phyloP scores from a whole-genome alignment of 1,140 invertebrate genomes.

The Theocolax elegans region DNA sequence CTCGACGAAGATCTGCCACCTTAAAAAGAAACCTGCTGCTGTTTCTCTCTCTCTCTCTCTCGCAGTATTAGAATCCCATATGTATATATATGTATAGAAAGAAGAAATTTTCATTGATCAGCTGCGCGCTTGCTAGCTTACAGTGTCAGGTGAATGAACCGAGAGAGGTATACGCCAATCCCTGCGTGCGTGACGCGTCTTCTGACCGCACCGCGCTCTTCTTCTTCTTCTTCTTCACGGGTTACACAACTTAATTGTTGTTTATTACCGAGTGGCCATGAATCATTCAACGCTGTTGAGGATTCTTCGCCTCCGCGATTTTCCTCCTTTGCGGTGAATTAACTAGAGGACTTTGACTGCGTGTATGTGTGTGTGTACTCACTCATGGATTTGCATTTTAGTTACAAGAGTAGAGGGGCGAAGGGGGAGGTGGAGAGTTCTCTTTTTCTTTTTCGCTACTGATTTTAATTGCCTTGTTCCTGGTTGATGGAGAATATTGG shows the following conservation, averaged over 20 bases:
- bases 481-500: too few relatives aligned
- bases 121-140: neutral
- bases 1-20: neutral
- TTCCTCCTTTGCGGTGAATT: neutral
- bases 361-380: too few relatives aligned
- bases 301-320: too few relatives aligned
- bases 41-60: neutral
- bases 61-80: constrained; percentile 5
- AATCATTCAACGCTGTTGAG: constrained; percentile 26
- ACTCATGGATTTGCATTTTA: too few relatives aligned
- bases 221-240: neutral
- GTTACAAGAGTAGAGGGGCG: too few relatives aligned
- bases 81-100: neutral
- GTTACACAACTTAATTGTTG: constrained; percentile 20
- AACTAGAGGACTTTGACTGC: too few relatives aligned
- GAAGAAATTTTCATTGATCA: too few relatives aligned
- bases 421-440: too few relatives aligned
- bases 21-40: neutral
- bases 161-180: neutral
- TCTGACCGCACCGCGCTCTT: too few relatives aligned
- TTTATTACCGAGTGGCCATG: constrained; percentile 23
- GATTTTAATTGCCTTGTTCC: too few relatives aligned
- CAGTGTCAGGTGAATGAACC: constrained; percentile 32
- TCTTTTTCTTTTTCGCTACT: too few relatives aligned
- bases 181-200: constrained; percentile 8